Conservation (phyloP, 2,888 invertebrate species). For the Gibbula magus region DNA sequence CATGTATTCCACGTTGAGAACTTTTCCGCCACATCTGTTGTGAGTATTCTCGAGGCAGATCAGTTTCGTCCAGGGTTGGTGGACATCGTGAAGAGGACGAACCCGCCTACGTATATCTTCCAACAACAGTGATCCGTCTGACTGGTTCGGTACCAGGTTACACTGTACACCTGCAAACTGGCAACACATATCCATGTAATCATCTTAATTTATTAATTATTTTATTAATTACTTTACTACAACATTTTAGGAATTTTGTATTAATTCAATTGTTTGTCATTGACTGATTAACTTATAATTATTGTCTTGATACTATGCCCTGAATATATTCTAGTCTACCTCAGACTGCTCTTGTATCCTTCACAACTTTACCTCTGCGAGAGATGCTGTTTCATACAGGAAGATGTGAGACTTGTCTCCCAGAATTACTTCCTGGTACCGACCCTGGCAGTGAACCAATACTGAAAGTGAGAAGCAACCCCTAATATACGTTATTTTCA, state of each 20-base stretch:
- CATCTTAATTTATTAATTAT: too few species aligned
- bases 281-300: too few species aligned
- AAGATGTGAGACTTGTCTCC: slow-evolving; percentile 90
- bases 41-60: slow-evolving; percentile 94
- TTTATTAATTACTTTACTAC: too few species aligned
- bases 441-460: slow-evolving; percentile 90
- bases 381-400: slow-evolving; percentile 91
- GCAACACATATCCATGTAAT: too few species aligned
- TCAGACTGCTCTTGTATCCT: too few species aligned
- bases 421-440: slow-evolving; percentile 90
- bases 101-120: slow-evolving; percentile 81
- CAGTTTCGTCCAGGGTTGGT: slow-evolving; percentile 87
- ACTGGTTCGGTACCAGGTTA: slow-evolving; percentile 83
- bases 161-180: slow-evolving; percentile 85
- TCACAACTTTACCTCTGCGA: slow-evolving; percentile 76
- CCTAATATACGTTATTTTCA: too few species aligned
- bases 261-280: too few species aligned
- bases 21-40: slow-evolving; percentile 91
- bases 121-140: slow-evolving; percentile 91
- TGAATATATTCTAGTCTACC: too few species aligned
- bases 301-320: too few species aligned
- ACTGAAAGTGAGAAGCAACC: slow-evolving; percentile 78
- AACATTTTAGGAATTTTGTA: too few species aligned
- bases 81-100: slow-evolving; percentile 77
- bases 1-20: slow-evolving; percentile 87